Base-by-base conservation (phyloP, 2,888 invertebrate genomes). In the Sacculina carcini region DNA sequence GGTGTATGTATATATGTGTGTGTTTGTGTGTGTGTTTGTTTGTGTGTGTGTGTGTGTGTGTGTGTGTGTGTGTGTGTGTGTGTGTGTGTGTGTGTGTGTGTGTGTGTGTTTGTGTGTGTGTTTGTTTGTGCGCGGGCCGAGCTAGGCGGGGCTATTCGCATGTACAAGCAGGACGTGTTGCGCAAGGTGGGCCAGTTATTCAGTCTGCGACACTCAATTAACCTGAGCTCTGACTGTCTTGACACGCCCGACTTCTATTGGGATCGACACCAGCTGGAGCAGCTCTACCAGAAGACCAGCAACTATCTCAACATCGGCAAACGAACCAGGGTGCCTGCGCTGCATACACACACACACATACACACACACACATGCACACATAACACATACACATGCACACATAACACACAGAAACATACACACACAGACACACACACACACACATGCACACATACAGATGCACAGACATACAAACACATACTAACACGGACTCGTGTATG, bases 241-340 rank as follows among this genome's bases (percentile, higher is more conserved):
- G 92, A 92, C 65, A 86, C 86, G 0, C 92, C 94, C 0, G 96
- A 96, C 68, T 90, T 92, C 67, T 96, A 96, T 67, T 96, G 96
- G 96, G 94, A 96, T 61, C 75, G 87, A 51, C 87, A 90, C 59
- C 73, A 81, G 51, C 68, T 94, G 29, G 94, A 94, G 67, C 69
- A 68, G 1, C 69, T 94, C 6, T 96, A 90, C 66, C 73, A 77
- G 53, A 76, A 78, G 61, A 80, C 81, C 0, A 80, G 79, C 56
- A 73, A 74, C 2, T 85, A 92, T 67, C 83, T 92, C 61, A 79
- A 77, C 56, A 83, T 92, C 54, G 68, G 76, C 1, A 74, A 83
- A 59, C 71, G 94, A 56, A 89, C 89, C 9, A 78, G 74, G 69
- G 84, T 83, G 61, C n/a, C n/a, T n/a, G n/a, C n/a, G n/a, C n/a